Percentiles rank a stretch among this genome's conserved stretches.
Conservation (phyloP, 2,888 invertebrate species). For the Arge pagana region DNA sequence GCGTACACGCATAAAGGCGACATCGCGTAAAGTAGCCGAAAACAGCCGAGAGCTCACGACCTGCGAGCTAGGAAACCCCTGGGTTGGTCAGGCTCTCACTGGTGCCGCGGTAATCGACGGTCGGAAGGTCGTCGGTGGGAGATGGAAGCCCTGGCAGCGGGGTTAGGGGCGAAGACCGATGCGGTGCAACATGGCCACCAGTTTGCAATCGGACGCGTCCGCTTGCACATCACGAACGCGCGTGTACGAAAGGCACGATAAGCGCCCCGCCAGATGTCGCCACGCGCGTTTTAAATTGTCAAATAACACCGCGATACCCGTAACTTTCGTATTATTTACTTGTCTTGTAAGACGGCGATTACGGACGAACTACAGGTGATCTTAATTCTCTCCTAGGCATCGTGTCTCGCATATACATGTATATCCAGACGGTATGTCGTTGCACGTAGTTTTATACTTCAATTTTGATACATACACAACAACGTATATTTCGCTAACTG, state of each 20-base stretch:
- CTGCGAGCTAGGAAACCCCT: not conserved
- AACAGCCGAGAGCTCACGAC: not conserved
- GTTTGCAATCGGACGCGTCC: slow-evolving; percentile 45
- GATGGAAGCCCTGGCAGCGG: slow-evolving; percentile 20
- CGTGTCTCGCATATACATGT: too few relatives aligned
- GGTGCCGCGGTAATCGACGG: slow-evolving; percentile 21
- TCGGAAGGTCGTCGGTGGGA: slow-evolving; percentile 21
- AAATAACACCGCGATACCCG: slow-evolving; percentile 16
- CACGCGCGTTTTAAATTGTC: slow-evolving; percentile 23
- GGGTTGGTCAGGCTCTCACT: not conserved
- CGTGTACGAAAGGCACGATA: slow-evolving; percentile 31
- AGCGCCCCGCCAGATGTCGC: slow-evolving; percentile 42
- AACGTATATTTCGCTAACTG: too few relatives aligned
- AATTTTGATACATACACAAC: too few relatives aligned
- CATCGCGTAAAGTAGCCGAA: not conserved
- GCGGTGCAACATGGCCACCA: slow-evolving; percentile 46
- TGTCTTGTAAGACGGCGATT: too few relatives aligned
- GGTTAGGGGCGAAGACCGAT: slow-evolving; percentile 35
- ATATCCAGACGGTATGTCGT: too few relatives aligned
- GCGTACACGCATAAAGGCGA: not conserved
- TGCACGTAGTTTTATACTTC: too few relatives aligned
- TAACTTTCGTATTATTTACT: too few relatives aligned
- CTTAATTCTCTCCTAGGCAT: too few relatives aligned
- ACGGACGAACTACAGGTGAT: too few relatives aligned
- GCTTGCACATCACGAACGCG: slow-evolving; percentile 38